Conservation (phyloP, 2,113 vertebrate genomes). For the Sylvia atricapilla region DNA sequence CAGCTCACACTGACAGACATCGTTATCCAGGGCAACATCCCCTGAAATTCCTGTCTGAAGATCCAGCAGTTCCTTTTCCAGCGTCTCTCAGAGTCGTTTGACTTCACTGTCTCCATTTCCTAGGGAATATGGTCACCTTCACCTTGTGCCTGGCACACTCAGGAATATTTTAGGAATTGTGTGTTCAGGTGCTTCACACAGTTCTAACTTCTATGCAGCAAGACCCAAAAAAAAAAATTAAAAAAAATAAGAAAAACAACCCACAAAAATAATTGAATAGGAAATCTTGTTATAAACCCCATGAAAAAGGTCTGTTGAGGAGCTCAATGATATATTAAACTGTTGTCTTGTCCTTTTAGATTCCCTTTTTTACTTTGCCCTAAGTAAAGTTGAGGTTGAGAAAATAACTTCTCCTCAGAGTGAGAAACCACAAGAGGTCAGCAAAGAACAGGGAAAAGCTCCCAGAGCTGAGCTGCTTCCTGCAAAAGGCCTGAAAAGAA, state of each 20-base stretch:
- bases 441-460: constrained; percentile 30
- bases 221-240: background rate
- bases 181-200: background rate
- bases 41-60: background rate
- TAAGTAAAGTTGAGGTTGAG: background rate
- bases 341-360: background rate
- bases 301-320: background rate
- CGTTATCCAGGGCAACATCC: background rate
- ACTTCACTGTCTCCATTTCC: background rate
- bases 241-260: too few species aligned
- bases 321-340: background rate
- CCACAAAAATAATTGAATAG: too few species aligned
- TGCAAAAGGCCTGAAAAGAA: background rate
- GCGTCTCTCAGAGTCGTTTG: fast-evolving
- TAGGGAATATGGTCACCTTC: background rate
- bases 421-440: constrained; percentile 71
- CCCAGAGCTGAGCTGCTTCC: background rate
- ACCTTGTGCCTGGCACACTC: background rate
- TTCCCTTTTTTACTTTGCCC: background rate
- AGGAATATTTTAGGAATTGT: background rate
- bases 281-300: background rate
- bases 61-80: background rate
- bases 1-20: background rate
- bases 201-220: background rate
- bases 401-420: background rate